phyloP scores from a whole-genome alignment of 2,797 vertebrate species.

The Rhodeus uyekii region DNA sequence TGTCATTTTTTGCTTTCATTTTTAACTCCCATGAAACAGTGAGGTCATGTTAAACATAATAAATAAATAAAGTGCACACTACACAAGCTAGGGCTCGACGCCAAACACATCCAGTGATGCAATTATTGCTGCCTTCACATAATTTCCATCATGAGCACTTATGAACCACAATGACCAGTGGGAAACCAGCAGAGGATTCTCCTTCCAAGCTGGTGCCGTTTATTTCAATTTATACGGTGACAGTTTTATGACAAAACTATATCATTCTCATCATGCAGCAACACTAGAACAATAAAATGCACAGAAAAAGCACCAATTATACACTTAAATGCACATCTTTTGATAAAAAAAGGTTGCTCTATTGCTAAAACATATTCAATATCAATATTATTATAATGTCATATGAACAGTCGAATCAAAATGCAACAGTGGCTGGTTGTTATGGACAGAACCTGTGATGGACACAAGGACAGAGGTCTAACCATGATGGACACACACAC shows the following conservation, averaged over 20 bases:
- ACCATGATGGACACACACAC: background rate
- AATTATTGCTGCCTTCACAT: too few species aligned
- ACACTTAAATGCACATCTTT: background rate
- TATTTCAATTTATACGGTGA: background rate
- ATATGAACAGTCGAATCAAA: background rate
- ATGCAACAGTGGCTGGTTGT: background rate
- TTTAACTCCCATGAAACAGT: too few species aligned
- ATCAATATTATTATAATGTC: background rate
- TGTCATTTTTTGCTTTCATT: too few species aligned
- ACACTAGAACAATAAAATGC: background rate
- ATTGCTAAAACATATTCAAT: background rate
- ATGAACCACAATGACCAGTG: too few species aligned
- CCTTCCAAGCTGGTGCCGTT: too few species aligned
- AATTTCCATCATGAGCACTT: too few species aligned
- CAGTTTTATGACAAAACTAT: background rate
- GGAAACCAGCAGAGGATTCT: too few species aligned
- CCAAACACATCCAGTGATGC: too few species aligned
- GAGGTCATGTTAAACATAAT: too few species aligned
- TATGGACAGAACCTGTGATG: background rate
- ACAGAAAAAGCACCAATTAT: background rate
- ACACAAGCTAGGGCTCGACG: too few species aligned
- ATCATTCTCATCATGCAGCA: background rate
- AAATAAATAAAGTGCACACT: too few species aligned
- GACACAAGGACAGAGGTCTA: constrained; percentile 9
- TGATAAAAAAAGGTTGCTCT: background rate